Conservation (phyloP, 2,888 invertebrate species). For the Gryllus longicercus region DNA sequence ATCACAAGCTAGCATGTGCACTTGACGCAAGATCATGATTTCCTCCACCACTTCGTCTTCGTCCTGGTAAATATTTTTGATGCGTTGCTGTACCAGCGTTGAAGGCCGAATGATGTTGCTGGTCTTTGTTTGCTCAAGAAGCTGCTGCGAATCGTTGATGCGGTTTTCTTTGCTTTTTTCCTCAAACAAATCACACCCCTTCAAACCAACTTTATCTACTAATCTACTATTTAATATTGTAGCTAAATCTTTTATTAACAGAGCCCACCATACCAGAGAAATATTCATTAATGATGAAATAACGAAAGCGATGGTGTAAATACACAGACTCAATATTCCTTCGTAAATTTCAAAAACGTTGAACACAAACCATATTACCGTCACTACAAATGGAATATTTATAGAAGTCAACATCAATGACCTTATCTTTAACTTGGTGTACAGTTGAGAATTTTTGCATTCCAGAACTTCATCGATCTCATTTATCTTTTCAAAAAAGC, state of each 20-base stretch:
- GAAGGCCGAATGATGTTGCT: neutral
- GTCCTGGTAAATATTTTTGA: neutral
- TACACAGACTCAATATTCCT: neutral
- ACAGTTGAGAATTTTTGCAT: neutral
- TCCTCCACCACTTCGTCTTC: neutral
- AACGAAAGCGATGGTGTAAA: neutral
- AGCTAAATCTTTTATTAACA: neutral
- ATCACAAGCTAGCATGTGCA: neutral
- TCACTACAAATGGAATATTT: neutral
- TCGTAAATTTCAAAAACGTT: no score
- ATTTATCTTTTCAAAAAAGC: neutral
- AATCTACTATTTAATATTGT: neutral
- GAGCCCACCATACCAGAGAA: neutral
- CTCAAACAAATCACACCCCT: neutral
- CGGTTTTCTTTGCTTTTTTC: neutral
- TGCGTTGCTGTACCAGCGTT: no score
- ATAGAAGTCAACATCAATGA: neutral
- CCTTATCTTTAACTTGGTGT: neutral
- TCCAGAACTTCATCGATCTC: neutral
- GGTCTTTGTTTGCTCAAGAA: neutral
- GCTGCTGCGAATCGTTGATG: neutral
- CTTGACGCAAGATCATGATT: neutral
- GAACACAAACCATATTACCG: neutral
- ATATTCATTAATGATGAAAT: neutral
- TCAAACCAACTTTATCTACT: no score